Evolutionary conservation across 2,113 vertebrate genomes (phyloP).

Genomic region (Calidris pugnax): DNA sequence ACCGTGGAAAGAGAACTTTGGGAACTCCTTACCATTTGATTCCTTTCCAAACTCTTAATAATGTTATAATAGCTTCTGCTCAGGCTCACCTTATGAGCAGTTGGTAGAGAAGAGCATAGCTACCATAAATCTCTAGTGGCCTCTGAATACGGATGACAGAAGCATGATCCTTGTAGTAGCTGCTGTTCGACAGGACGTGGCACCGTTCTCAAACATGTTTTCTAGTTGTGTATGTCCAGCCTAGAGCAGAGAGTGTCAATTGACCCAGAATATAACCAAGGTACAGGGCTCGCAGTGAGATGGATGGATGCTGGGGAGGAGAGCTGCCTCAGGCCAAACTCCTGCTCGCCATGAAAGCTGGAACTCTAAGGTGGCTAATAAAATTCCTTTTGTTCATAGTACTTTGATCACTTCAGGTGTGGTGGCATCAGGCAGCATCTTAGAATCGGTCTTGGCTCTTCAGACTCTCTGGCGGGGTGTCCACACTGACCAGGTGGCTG

Average conservation of each 20-base stretch:
- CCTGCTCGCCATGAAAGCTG: neutral
- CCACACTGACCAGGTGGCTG: neutral
- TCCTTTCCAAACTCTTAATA: neutral
- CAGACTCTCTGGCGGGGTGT: neutral
- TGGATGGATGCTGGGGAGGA: rapidly evolving
- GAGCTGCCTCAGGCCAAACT: neutral
- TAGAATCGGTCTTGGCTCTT: neutral
- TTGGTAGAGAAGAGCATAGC: neutral
- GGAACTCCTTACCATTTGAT: neutral
- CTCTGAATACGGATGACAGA: neutral
- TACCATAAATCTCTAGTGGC: neutral
- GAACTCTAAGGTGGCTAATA: neutral
- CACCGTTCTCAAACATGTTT: rapidly evolving
- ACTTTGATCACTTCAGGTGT: neutral
- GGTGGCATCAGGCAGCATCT: neutral
- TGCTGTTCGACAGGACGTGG: neutral
- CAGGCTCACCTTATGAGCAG: neutral
- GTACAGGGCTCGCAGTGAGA: neutral
- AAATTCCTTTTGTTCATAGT: neutral
- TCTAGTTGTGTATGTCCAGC: rapidly evolving
- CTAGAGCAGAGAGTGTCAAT: neutral
- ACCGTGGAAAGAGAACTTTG: neutral
- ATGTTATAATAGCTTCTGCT: neutral
- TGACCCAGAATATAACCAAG: neutral
- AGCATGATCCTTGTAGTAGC: neutral